phyloP scores from a whole-genome alignment of 23 tunicate species.

The Styela clava region DNA sequence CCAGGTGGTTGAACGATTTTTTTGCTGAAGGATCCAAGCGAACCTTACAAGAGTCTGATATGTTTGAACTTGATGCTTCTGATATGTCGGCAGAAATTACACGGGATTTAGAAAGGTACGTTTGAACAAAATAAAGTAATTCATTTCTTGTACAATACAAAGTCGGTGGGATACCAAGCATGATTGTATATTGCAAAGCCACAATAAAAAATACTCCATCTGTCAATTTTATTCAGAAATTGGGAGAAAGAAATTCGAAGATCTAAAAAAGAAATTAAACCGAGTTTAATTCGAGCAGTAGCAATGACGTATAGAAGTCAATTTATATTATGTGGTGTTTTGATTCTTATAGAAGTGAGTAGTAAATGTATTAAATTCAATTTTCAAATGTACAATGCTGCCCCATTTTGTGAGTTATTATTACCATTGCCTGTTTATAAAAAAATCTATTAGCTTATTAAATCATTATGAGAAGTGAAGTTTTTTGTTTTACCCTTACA shows the following conservation, averaged over 20 bases:
- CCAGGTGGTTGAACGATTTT: background rate
- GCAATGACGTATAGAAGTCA: background rate
- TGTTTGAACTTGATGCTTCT: background rate
- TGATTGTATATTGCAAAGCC: no score
- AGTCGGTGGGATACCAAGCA: no score
- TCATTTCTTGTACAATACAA: no score
- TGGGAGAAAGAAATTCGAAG: background rate
- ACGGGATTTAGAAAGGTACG: background rate
- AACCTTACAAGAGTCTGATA: background rate
- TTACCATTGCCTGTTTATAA: no score
- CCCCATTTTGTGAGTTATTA: no score
- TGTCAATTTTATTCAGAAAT: background rate
- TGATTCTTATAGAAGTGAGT: background rate
- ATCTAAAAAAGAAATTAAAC: background rate
- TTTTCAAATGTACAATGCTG: no score
- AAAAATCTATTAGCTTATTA: no score
- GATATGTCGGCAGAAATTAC: background rate
- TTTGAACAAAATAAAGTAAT: no score
- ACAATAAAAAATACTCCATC: no score
- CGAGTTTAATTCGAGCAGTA: background rate
- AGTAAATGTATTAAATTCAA: no score
- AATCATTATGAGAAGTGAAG: no score
- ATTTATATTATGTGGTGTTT: background rate
- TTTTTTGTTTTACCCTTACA: no score
- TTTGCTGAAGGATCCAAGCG: background rate